Base-by-base conservation (phyloP, 1,140 invertebrate species). In the Sesamia nonagrioides region DNA sequence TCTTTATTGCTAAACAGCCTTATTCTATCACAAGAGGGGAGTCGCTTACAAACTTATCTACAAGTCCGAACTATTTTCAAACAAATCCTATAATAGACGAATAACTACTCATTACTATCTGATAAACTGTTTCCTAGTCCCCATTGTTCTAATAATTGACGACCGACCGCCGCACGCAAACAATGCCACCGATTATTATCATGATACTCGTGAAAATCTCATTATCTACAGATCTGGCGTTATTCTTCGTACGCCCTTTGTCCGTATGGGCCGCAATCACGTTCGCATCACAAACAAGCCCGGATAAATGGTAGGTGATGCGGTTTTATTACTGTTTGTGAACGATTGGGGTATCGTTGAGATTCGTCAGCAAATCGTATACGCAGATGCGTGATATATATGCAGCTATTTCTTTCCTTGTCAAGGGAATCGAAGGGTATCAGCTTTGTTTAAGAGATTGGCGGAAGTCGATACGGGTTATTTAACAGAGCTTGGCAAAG, bases 141-240 rank as follows among this genome's bases (percentile, higher is more conserved):
- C 42, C 60, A 63, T 76, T 76, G 73, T 76, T 76, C 58, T 13
- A 52, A 76, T 76, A 76, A 76, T 76, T 76, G 73, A 42, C 27
- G 35, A 18, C 73, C 73, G 73, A 42, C 37, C 61, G 48, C 27
- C 42, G 42, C 66, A 33, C 18, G 63, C 66, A 58, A 81, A 86
- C 77, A 83, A 86, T 75, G 48, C 45, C 45, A 81, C 83, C 78
- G 61, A 81, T 81, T 82, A 85, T 83, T 83, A 83, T 81, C 81
- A 80, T 85, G 83, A 84, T 84, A 78, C 79, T 85, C 82, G 78
- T 86, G 79, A 79, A 86, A 85, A 84, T 84, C 84, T 88, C 85
- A 86, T 88, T 84, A 88, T 71, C 79, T 68, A 40, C 72, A 83
- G 83, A 84, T 84, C 48, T 66, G 74, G 42, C 60, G 77, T 87